These are phyloP conservation scores for Apis laboriosa DNA, from an alignment of 1,140 invertebrate genomes.

Conservation along the genomic window DNA sequence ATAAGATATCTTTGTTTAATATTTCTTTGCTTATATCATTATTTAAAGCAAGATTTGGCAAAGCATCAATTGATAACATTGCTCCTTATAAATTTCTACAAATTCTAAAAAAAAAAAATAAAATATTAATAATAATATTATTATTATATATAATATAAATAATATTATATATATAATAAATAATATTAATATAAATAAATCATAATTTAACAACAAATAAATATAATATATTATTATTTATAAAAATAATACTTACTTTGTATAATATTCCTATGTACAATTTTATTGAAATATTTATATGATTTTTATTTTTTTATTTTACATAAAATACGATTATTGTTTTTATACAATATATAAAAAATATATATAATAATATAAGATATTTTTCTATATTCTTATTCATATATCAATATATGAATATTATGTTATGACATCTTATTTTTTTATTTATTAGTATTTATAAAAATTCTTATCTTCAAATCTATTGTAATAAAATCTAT, in stretches of 20 bases:
- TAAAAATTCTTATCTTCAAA: not conserved
- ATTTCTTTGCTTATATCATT: not conserved
- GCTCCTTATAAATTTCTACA: not conserved
- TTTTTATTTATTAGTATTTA: not conserved
- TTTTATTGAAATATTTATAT: not conserved
- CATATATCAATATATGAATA: not conserved
- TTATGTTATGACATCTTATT: not conserved
- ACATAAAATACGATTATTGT: not conserved
- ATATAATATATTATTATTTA: not conserved
- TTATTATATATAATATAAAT: too few relatives aligned
- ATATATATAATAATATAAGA: not conserved
- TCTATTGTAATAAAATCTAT: not conserved
- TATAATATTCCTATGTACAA: not conserved
- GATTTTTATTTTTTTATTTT: not conserved
- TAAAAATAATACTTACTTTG: not conserved
- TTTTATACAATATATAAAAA: not conserved
- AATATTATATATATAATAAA: not conserved
- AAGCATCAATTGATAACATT: conserved; percentile 39
- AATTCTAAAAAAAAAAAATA: not conserved
- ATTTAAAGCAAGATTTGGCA: not conserved
- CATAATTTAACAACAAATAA: not conserved
- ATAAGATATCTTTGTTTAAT: conserved; percentile 49
- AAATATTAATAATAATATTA: not conserved
- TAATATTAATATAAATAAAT: not conserved
- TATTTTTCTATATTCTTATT: not conserved